Base-by-base conservation (phyloP, 2,797 vertebrate genomes). In the Myotis myotis region DNA sequence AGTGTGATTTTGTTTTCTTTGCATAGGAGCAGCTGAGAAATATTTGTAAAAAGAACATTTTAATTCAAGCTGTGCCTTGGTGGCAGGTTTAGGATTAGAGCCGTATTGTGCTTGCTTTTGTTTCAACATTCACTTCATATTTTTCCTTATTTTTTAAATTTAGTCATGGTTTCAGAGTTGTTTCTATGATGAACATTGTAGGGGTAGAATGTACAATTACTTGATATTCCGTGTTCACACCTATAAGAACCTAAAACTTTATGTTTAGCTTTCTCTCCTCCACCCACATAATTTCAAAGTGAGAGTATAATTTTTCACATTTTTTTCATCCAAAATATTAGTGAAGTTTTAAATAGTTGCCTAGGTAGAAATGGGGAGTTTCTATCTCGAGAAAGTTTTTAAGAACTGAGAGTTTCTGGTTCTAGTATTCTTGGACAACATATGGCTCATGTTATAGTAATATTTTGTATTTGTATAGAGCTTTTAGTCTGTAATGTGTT, bases 1-100 rank as follows among this genome's bases (percentile, higher is more conserved):
- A 85, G 1, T 33, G n/a, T 76, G 44, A 85, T 80, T 93, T 90
- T 53, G 36, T 84, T 92, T 82, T 79, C 33, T 89, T 86, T 78
- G 33, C 49, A 9, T 71, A 70, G 57, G 38, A 66, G 72, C 92
- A 47, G 30, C 22, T n/a, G 62, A 79, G 51, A 93, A 94, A 62
- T 11, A 44, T 53, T 75, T 81, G 38, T 84, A 25, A 75, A 89
- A 89, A 66, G n/a, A 78, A 74, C 6, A 49, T 70, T 94, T 93
- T 78, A 75, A 41, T 66, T 93, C 23, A 22, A 22, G 3, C 55
- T 70, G n/a, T 84, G 68, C 92, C 72, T 38, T 86, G 6, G 66
- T 85, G 68, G n/a, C 44, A 95, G 20, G 44, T 70, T 80, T 81
- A 85, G 36, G 19, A 72, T 93, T 70, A 90, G 66, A 70, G 30